Base-by-base conservation (phyloP, 1,140 invertebrate species). In the Plectus sambesii region DNA sequence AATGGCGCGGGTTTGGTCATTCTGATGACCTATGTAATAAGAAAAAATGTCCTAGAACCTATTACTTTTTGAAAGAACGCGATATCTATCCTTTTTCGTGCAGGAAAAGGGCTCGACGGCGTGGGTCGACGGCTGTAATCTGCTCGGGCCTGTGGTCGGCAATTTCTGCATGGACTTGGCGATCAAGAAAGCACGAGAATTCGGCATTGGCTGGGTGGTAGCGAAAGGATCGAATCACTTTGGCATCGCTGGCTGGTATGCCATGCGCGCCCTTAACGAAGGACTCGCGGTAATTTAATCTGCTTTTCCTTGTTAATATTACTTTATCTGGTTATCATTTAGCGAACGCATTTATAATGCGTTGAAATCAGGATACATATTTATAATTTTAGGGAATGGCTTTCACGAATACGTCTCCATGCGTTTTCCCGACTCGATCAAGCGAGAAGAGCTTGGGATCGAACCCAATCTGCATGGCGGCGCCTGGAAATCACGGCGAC, bases 361-460 rank as follows among this genome's bases (percentile, higher is more conserved):
- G n/a, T n/a, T n/a, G n/a, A n/a, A n/a, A n/a, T n/a, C n/a, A n/a
- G n/a, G n/a, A n/a, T n/a, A n/a, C n/a, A n/a, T n/a, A n/a, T 33
- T 47, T 24, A 4, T 1, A 22, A 8, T 44, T 59, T 63, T 54
- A 78, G 76, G 88, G 87, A 5, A 81, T 94, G 74, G 80, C 81
- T 17, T 88, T 87, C 64, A 92, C 87, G 1, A 94, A 94, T 63
- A 87, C 87, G 0, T 90, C 86, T 5, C 88, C 89, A 0, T 66
- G 90, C 29, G 77, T 89, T 70, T 81, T 81, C 0, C 87, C 88
- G 0, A 90, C 87, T 0, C 73, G 87, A 47, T 80, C 81, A 49
- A 84, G 82, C 70, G 68, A 80, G 65, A 80, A 70, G 40, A 92
- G 92, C 2, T 69, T 93, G 0, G 88, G 88, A n/a, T 90, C 87